Conservation (phyloP, 2,888 invertebrate genomes). For the Tenthredo distinguenda region DNA sequence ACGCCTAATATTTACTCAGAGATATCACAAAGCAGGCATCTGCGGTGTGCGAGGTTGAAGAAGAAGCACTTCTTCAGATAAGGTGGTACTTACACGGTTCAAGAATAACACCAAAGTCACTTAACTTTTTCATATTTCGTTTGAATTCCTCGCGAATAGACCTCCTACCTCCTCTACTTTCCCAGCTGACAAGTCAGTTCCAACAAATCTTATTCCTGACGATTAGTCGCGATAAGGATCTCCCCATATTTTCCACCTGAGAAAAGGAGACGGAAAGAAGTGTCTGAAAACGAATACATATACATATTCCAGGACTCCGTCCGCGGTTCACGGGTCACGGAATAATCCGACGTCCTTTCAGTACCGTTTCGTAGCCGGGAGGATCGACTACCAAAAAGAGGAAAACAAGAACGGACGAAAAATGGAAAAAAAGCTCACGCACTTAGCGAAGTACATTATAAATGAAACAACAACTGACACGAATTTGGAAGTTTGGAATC, state of each 20-base stretch:
- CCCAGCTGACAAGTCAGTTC: conserved; percentile 1
- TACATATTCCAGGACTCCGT: not conserved
- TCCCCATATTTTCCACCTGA: not conserved
- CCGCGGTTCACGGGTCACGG: not conserved
- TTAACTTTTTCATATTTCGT: conserved; percentile 33
- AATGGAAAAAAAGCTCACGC: not conserved
- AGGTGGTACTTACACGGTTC: not conserved
- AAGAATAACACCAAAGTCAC: conserved; percentile 44
- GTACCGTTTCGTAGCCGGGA: not conserved
- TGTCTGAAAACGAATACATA: not conserved
- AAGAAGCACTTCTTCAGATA: conserved; percentile 23
- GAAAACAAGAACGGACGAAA: not conserved
- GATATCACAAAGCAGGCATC: conserved; percentile 75
- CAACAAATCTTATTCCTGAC: conserved; percentile 27
- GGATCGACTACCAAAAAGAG: not conserved
- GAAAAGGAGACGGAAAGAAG: not conserved
- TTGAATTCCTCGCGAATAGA: not conserved
- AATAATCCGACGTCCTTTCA: conserved; percentile 22
- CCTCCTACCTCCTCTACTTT: not conserved
- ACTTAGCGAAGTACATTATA: not conserved
- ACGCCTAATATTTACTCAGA: conserved; percentile 74
- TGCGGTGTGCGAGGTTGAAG: conserved; percentile 58
- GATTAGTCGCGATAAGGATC: conserved; percentile 39
- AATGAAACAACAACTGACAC: not conserved
- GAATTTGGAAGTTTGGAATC: not conserved